Evolutionary conservation across 2,113 vertebrate species (phyloP), one percentile per base, ranked within the genome.

Genomic region (Eptesicus fuscus): DNA sequence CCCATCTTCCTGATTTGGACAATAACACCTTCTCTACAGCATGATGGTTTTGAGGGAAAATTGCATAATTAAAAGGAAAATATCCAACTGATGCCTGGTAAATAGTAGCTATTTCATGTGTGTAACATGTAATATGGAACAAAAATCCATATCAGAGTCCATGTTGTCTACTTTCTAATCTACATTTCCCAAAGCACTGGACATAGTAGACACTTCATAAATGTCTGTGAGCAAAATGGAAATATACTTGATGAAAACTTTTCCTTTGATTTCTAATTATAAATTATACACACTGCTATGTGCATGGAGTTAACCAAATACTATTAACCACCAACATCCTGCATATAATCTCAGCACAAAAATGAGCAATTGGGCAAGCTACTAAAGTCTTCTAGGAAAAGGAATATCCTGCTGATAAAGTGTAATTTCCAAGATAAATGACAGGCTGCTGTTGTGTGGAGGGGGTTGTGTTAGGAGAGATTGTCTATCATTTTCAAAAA

Each of bases 401-500:
- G 30, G 10, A 92, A 56, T 10, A 65, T n/a, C 47, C 56, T 83
- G 10, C 78, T 93, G n/a, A 90, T 59, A 59, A 94, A 79, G 20
- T 86, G 10, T 44, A 20, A 76, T 90, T 44, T 49, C 86, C 59
- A 89, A 95, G 49, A 77, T 63, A 91, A 93, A 93, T 77, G 42
- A 80, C 59, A 83, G 18, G 10, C 12, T 4, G 1, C 59, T 59
- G 18, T 2, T 44, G 7, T 20, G 2, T 17, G 9, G 16, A 18
- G 4, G 13, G 18, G 61, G 37, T 13, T 63, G 47, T 8, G 7
- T 80, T 83, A 59, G 22, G 23, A 91, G 12, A 91, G 65, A 61
- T 73, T 88, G 40, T 83, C 44, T 63, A 14, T 65, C 6, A 4
- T 49, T 61, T 59, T 93, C 59, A 79, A 80, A 88, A 65, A 78